Conservation (phyloP, 2,888 invertebrate genomes). For the Ochropleura leucogaster region DNA sequence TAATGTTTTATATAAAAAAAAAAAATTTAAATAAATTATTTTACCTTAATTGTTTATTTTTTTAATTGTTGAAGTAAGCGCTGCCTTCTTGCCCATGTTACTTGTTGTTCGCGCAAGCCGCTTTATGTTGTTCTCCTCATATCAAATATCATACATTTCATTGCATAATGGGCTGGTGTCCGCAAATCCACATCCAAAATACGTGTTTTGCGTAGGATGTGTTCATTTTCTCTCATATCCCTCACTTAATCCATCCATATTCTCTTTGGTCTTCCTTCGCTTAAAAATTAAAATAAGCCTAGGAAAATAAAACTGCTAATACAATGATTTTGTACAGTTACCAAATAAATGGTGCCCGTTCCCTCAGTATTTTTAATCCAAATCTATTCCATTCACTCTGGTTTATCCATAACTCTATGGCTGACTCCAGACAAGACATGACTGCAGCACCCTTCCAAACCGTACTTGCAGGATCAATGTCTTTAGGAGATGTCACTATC, state of each 20-base stretch:
- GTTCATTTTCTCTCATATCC: background rate
- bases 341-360: slow-evolving; percentile 98
- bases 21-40: too few relatives aligned
- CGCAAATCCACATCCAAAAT: too few relatives aligned
- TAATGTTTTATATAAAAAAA: slow-evolving; percentile 8
- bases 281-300: background rate
- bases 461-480: slow-evolving; percentile 97
- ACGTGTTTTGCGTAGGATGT: too few relatives aligned
- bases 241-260: background rate
- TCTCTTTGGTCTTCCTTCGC: background rate
- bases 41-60: slow-evolving; percentile 33
- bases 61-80: background rate
- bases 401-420: slow-evolving; percentile 97
- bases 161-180: too few relatives aligned
- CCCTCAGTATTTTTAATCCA: slow-evolving; percentile 96
- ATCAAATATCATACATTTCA: too few relatives aligned
- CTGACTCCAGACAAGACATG: slow-evolving; percentile 97
- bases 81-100: background rate
- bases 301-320: slow-evolving; percentile 21
- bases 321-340: slow-evolving; percentile 74
- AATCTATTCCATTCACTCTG: slow-evolving; percentile 96
- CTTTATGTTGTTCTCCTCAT: background rate
- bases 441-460: slow-evolving; percentile 99
- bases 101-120: background rate
- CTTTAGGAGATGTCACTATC: slow-evolving; percentile 97